Percentiles rank a stretch among this genome's conserved stretches.
Conservation (phyloP, 64 coral and sea anemone species). For the Stylophora pistillata region DNA sequence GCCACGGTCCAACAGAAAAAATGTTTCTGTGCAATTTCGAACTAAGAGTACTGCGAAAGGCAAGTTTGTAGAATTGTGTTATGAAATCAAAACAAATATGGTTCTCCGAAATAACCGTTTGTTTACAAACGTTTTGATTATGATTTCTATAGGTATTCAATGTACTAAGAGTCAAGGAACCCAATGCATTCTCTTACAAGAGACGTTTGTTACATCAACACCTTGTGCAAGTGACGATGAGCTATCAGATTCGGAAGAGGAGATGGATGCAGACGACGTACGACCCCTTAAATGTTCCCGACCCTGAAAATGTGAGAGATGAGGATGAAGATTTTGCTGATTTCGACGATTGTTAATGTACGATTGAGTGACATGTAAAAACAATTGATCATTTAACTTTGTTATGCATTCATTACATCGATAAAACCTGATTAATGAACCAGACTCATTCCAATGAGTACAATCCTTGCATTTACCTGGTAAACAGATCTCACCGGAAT, state of each 20-base stretch:
- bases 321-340: slow-evolving; percentile 1
- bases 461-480: too few species aligned
- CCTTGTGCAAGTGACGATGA: slow-evolving; percentile 6
- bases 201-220: slow-evolving; percentile 14
- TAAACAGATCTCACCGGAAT: too few species aligned
- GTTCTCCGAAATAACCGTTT: background rate
- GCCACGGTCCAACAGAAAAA: background rate
- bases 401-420: background rate
- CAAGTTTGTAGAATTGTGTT: too few species aligned
- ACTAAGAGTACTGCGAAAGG: slow-evolving; percentile 16
- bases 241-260: background rate
- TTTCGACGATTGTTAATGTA: slow-evolving; percentile 8
- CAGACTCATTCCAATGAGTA: too few species aligned
- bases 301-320: background rate
- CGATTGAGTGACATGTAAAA: background rate
- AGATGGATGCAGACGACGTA: slow-evolving; percentile 10
- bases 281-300: too few species aligned
- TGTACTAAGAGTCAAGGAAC: slow-evolving; percentile 7
- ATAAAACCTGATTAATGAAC: too few species aligned
- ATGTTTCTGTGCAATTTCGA: slow-evolving; percentile 17
- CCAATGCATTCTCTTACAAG: too few species aligned
- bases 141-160: slow-evolving; percentile 14
- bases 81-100: background rate
- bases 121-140: too few species aligned
- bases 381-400: too few species aligned